Percentiles rank a stretch among this genome's conserved stretches.
Evolutionary conservation across 2,888 invertebrate genomes (phyloP).

Genomic region (Brassicogethes aeneus): DNA sequence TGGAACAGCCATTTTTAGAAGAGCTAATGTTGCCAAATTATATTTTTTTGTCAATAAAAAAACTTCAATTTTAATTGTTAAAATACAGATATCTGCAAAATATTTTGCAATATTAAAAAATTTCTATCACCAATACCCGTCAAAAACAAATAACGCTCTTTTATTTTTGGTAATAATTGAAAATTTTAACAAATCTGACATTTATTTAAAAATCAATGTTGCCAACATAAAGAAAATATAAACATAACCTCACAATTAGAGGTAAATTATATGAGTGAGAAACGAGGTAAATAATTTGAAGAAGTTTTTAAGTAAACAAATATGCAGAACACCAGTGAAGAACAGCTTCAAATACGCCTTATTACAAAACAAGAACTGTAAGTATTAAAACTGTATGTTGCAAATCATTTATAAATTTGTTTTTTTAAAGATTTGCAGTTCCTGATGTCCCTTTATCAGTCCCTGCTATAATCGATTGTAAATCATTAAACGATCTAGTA

Average conservation of each 20-base stretch:
- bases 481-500: constrained; percentile 67
- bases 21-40: too few relatives aligned
- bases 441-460: constrained; percentile 80
- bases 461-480: constrained; percentile 57
- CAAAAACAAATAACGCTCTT: too few relatives aligned
- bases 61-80: too few relatives aligned
- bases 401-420: constrained; percentile 5
- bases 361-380: constrained; percentile 75
- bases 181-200: too few relatives aligned
- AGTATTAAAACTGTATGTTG: constrained; percentile 34
- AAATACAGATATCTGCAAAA: too few relatives aligned
- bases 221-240: too few relatives aligned
- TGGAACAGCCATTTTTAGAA: too few relatives aligned
- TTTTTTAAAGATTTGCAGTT: constrained; percentile 64
- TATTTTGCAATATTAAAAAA: too few relatives aligned
- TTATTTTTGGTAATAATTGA: too few relatives aligned
- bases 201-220: too few relatives aligned
- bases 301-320: constrained; percentile 16
- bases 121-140: too few relatives aligned
- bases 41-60: too few relatives aligned
- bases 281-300: background rate
- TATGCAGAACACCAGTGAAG: constrained; percentile 34
- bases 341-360: constrained; percentile 69
- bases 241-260: background rate
- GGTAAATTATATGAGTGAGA: background rate